These are phyloP conservation scores for Piprites chloris DNA, from an alignment of 2,113 vertebrate species.

Conservation along the genomic window DNA sequence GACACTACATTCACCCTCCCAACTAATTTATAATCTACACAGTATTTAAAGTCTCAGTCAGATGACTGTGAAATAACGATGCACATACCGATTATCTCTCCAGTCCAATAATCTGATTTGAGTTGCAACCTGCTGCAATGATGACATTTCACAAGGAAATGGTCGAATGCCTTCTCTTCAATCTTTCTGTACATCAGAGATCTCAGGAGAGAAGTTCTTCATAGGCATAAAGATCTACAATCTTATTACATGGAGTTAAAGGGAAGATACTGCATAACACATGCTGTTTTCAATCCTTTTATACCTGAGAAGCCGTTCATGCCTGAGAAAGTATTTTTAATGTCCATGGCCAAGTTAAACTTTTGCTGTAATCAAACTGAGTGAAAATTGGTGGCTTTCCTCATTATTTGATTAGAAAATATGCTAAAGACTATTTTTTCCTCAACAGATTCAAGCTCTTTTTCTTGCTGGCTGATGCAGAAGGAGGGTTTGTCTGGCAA, in stretches of 20 bases:
- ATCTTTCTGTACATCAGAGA: not conserved
- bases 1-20: not conserved
- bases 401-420: not conserved
- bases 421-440: not conserved
- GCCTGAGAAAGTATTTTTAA: not conserved
- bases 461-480: not conserved
- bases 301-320: not conserved
- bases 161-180: not conserved
- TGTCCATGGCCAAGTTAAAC: not conserved
- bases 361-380: not conserved
- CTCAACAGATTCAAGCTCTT: not conserved
- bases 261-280: not conserved
- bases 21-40: not conserved
- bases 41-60: conserved; percentile 11
- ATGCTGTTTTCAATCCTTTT: not conserved
- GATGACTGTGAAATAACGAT: not conserved
- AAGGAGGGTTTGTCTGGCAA: not conserved
- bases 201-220: not conserved
- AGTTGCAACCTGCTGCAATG: not conserved
- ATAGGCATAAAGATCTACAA: not conserved
- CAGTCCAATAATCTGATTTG: conserved; percentile 14
- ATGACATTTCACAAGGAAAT: conserved; percentile 24
- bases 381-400: not conserved
- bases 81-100: not conserved
- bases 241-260: not conserved